These are phyloP conservation scores for Stenodema calcarata DNA, from an alignment of 2,888 invertebrate species.

Conservation along the genomic window DNA sequence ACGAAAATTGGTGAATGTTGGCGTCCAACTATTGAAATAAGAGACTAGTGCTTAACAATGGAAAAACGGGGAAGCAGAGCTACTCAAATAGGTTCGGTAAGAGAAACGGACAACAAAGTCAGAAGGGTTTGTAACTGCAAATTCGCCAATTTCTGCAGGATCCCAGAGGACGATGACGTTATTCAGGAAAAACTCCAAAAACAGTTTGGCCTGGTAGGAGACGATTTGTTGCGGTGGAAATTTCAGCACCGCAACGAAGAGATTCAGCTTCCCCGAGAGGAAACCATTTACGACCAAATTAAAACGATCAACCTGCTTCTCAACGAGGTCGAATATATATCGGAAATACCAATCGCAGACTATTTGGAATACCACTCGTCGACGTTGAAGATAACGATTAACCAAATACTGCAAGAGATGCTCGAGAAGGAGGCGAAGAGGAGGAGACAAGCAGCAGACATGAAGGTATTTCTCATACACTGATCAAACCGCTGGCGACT, in stretches of 20 bases:
- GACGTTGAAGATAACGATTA: background rate
- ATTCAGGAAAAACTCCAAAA: conserved; percentile 18
- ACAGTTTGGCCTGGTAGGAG: conserved; percentile 16
- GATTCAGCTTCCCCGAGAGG: conserved; percentile 1
- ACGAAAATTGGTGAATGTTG: too few species aligned
- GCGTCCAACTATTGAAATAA: background rate
- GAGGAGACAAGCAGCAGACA: background rate
- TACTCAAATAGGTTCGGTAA: background rate
- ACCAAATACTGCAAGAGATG: conserved; percentile 13
- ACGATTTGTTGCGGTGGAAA: conserved; percentile 36
- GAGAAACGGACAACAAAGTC: background rate
- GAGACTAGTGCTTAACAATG: background rate
- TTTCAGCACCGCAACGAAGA: conserved; percentile 23
- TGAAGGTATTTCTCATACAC: background rate
- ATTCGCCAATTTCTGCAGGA: conserved; percentile 43
- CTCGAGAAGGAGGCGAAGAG: conserved; percentile 5
- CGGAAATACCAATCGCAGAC: background rate
- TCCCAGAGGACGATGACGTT: conserved; percentile 15
- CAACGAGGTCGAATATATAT: conserved; percentile 1
- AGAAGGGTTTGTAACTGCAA: conserved; percentile 16
- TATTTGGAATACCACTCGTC: conserved; percentile 19
- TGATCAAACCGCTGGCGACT: too few species aligned
- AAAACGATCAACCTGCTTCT: conserved; percentile 32
- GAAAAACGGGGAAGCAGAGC: background rate
- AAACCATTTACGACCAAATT: conserved; percentile 24